Base-by-base conservation (phyloP, 2,888 invertebrate genomes). In the Cenopis cana region DNA sequence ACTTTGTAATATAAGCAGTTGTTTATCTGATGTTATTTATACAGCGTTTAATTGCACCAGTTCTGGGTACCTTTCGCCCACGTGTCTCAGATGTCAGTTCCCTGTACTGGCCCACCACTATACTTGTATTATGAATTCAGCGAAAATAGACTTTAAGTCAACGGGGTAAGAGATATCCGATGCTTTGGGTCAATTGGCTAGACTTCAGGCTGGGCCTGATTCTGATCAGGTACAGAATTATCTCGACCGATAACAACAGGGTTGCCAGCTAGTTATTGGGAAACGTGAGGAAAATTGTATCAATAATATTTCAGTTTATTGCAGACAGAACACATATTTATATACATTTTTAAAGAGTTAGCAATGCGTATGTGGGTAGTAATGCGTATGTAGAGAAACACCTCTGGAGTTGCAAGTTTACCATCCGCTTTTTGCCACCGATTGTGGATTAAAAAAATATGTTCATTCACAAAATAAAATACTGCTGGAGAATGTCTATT, bases 61-160 rank as follows among this genome's bases (percentile, higher is more conserved):
- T 85, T 86, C 86, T 82, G 69, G 73, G 81, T 84, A 84, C 75
- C 73, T 77, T 74, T 77, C 81, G 78, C 84, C 85, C 84, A 86
- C 88, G 81, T 82, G 81, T 76, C 76, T 69, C 12, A 46, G 46
- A 75, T 75, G 77, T 78, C 79, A 75, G 72, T 81, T 79, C 74
- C 54, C n/a, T 64, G 64, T 64, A 64, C 38, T 54, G 36, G 62
- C 52, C 10, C 11, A 52, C 64, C 9, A 54, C 10, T 24, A 17
- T 64, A 52, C 38, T 14, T 24, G n/a, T 14, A 20, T 18, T 24
- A n/a, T n/a, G 5, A 38, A 54, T 38, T 20, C 14, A 38, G 20
- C 38, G 24, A 54, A 52, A 54, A 38, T 64, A 18, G 8, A 54
- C 64, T 50, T 64, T 38, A 54, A 24, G n/a, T n/a, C 38, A 12